A percentile compares a stretch with the other conserved stretches of the same genome.
These are phyloP conservation scores for Megaceryle torquata DNA, from an alignment of 2,113 vertebrate species.

Conservation along the genomic window DNA sequence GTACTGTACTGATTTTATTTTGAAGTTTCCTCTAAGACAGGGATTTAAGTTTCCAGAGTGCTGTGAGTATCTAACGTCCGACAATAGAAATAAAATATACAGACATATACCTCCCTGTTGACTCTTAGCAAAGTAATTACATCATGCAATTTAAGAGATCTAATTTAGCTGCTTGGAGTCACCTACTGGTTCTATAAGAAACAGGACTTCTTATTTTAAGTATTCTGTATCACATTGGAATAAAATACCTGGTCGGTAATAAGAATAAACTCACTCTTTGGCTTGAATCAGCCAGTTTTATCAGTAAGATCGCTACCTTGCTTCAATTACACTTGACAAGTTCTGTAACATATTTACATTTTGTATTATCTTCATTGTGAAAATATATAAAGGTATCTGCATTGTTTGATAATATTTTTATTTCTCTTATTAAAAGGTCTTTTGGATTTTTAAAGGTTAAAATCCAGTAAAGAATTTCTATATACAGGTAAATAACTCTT, in stretches of 20 bases:
- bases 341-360: not conserved
- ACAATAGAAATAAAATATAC: not conserved
- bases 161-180: not conserved
- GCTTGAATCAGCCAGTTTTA: not conserved
- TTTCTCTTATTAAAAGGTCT: not conserved
- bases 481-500: not conserved
- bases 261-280: not conserved
- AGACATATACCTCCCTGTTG: not conserved
- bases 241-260: not conserved
- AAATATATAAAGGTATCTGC: not conserved
- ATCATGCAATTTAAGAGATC: not conserved
- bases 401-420: not conserved
- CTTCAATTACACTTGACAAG: not conserved
- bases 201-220: not conserved
- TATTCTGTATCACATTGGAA: not conserved
- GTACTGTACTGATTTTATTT: rapidly evolving
- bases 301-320: not conserved
- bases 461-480: not conserved
- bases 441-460: not conserved
- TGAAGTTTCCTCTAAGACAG: not conserved
- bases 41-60: not conserved
- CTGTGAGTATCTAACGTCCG: not conserved
- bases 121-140: not conserved
- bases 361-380: not conserved
- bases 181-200: not conserved